Evolutionary conservation across 2,113 vertebrate genomes (phyloP).

Genomic region (Brachypodius melanocephalos): DNA sequence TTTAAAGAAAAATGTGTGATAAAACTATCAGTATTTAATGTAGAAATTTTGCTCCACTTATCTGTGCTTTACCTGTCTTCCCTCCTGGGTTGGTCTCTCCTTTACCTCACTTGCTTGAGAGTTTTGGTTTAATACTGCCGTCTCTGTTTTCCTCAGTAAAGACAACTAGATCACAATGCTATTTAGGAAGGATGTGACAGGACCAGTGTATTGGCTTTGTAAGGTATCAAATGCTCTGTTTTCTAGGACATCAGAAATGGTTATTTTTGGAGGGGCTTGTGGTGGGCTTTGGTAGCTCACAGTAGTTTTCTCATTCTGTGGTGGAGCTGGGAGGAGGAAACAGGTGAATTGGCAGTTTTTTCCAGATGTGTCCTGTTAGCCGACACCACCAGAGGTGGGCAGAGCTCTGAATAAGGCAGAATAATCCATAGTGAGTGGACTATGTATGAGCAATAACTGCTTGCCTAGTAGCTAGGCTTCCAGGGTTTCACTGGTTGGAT

Average conservation of each 20-base stretch:
- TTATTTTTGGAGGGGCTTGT: background rate
- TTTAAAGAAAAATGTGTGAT: background rate
- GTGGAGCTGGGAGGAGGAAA: background rate
- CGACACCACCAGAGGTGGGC: background rate
- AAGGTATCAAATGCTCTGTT: background rate
- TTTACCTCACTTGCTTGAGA: slow-evolving; percentile 31
- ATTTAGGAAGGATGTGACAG: background rate
- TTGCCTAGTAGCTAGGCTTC: background rate
- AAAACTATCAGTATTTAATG: slow-evolving; percentile 8
- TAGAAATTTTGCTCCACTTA: background rate
- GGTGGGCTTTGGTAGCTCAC: background rate
- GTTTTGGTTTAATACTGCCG: background rate
- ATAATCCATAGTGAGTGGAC: background rate
- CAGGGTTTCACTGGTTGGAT: background rate
- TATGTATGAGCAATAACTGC: background rate
- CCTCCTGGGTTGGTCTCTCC: background rate
- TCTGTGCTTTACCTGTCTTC: background rate
- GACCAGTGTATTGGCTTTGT: background rate
- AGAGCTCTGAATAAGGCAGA: background rate
- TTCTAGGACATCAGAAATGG: background rate
- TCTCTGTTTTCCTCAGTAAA: background rate
- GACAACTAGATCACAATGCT: background rate
- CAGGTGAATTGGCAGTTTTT: background rate
- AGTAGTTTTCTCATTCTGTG: background rate
- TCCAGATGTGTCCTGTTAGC: background rate